Percentiles rank a stretch among this genome's conserved stretches.
Evolutionary conservation across 2,888 invertebrate species (phyloP).

Genomic region (Apotomis capreana): DNA sequence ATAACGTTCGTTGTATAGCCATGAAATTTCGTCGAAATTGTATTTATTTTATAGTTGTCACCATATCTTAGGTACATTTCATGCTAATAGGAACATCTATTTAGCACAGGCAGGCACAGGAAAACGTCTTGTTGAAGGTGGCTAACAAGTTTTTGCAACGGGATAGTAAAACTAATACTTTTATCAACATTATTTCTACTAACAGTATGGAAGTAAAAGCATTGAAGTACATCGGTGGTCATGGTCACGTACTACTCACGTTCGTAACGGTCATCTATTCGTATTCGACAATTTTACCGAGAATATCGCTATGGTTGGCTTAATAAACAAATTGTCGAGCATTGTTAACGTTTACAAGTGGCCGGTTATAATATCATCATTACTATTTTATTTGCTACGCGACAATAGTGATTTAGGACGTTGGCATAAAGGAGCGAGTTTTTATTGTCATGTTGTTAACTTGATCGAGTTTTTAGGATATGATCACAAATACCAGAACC

Average conservation of each 20-base stretch:
- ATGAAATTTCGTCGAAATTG: too few relatives aligned
- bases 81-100: too few relatives aligned
- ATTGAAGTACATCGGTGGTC: slow-evolving; percentile 63
- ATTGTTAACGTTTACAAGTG: slow-evolving; percentile 62
- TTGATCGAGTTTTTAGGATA: slow-evolving; percentile 29
- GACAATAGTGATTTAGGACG: slow-evolving; percentile 27
- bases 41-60: too few relatives aligned
- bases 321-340: slow-evolving; percentile 62
- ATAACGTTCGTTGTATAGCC: too few relatives aligned
- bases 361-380: slow-evolving; percentile 55
- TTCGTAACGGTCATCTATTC: slow-evolving; percentile 68
- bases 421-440: slow-evolving; percentile 20
- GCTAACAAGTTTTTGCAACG: slow-evolving; percentile 17
- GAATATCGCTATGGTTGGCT: slow-evolving; percentile 59
- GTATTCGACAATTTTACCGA: slow-evolving; percentile 64
- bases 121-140: background rate
- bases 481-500: slow-evolving; percentile 8
- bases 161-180: slow-evolving; percentile 46
- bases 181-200: slow-evolving; percentile 46
- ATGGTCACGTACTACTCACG: slow-evolving; percentile 71
- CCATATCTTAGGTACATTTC: too few relatives aligned
- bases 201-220: slow-evolving; percentile 62
- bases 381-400: slow-evolving; percentile 53
- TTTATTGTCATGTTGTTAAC: slow-evolving; percentile 24
- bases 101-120: background rate